Percentiles rank a stretch among this genome's conserved stretches.
Evolutionary conservation across 2,113 vertebrate species (phyloP).

Genomic region (Heptranchias perlo): DNA sequence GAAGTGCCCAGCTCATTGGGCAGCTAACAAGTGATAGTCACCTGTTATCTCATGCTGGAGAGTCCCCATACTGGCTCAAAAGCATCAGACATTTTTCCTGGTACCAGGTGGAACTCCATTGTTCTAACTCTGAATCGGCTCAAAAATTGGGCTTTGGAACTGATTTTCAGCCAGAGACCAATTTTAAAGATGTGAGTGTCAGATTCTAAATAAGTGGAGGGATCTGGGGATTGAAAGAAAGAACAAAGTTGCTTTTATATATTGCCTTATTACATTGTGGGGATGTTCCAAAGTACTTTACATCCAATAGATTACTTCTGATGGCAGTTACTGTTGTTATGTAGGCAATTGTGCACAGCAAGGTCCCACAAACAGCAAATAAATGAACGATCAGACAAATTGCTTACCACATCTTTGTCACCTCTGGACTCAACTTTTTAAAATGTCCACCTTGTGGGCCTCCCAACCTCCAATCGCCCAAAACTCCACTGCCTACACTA

Average conservation of each 20-base stretch:
- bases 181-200: not conserved
- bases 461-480: not conserved
- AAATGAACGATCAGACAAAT: not conserved
- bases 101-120: too few species aligned
- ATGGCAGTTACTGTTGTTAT: not conserved
- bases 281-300: not conserved
- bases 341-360: too few species aligned
- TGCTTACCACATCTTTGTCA: not conserved
- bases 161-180: not conserved
- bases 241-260: not conserved
- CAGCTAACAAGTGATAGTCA: not conserved
- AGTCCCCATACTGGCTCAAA: not conserved
- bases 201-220: not conserved
- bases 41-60: not conserved
- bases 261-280: not conserved
- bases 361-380: not conserved
- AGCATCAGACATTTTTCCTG: not conserved
- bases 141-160: not conserved
- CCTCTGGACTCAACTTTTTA: not conserved
- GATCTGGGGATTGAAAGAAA: not conserved
- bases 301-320: not conserved
- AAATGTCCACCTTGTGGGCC: too few species aligned
- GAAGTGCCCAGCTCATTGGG: too few species aligned
- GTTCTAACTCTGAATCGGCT: not conserved
- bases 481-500: not conserved